phyloP scores from a whole-genome alignment of 2,797 vertebrate genomes.

The Cossypha polioptera region DNA sequence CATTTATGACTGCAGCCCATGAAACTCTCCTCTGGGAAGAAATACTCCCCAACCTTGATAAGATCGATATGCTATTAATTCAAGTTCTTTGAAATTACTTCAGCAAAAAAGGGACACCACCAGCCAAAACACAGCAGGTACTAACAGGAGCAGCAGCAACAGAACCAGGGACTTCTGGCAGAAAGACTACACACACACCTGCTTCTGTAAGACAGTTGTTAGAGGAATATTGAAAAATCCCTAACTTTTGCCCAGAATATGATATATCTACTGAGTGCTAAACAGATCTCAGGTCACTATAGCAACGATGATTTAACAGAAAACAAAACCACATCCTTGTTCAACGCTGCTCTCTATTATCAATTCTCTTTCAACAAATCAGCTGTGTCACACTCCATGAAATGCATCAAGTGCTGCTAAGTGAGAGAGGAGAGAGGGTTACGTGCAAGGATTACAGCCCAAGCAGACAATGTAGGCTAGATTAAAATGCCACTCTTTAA shows the following conservation, averaged over 20 bases:
- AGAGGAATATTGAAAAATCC: not conserved
- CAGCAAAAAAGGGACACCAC: not conserved
- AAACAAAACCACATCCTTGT: not conserved
- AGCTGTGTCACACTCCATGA: not conserved
- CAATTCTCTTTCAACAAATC: not conserved
- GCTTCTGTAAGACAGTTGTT: not conserved
- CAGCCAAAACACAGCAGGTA: not conserved
- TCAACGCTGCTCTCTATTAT: slow-evolving; percentile 21
- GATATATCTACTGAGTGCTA: slow-evolving; percentile 7
- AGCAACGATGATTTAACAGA: slow-evolving; percentile 24
- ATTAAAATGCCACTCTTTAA: not conserved
- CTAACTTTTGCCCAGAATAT: slow-evolving; percentile 6
- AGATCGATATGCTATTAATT: not conserved
- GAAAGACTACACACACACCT: not conserved
- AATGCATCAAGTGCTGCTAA: not conserved
- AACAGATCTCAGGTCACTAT: slow-evolving; percentile 36
- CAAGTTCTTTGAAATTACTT: not conserved
- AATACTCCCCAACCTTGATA: not conserved
- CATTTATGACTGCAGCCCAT: not conserved
- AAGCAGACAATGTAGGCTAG: not conserved
- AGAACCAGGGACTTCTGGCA: not conserved
- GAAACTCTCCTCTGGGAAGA: not conserved
- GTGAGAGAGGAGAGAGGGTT: not conserved
- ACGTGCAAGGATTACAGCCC: not conserved
- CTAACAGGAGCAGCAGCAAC: not conserved